A percentile compares a stretch with the other conserved stretches of the same genome.
Conservation (phyloP, 1,140 invertebrate species). For the Eumaeus atala region DNA sequence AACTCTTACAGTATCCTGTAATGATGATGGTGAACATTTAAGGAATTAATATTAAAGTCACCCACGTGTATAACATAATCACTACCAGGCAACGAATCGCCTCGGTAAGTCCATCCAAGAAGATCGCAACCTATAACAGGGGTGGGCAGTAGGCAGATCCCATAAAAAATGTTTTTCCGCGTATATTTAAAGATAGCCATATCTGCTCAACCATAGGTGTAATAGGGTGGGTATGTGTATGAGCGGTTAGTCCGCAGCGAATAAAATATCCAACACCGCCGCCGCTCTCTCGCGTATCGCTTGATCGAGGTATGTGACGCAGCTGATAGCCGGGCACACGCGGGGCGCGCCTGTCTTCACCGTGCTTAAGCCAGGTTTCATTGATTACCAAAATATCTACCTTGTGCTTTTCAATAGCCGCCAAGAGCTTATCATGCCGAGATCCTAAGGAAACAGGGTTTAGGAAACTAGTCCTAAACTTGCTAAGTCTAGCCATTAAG, state of each 20-base stretch:
- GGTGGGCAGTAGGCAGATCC: constrained; percentile 25
- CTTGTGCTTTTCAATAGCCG: constrained; percentile 11
- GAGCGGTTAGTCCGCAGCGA: too few relatives aligned
- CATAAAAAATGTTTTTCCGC: constrained; percentile 8
- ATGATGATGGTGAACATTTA: background rate
- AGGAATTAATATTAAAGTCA: constrained; percentile 18
- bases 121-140: constrained; percentile 16
- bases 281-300: background rate
- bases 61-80: constrained; percentile 11
- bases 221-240: constrained; percentile 10
- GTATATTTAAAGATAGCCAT: constrained; percentile 17
- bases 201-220: constrained; percentile 21
- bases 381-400: constrained; percentile 27
- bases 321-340: constrained; percentile 18
- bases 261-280: too few relatives aligned
- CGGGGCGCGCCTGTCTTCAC: constrained; percentile 25
- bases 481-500: constrained; percentile 1
- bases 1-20: too few relatives aligned
- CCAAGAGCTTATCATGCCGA: constrained; percentile 24
- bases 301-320: constrained; percentile 15
- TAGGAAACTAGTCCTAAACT: constrained; percentile 24
- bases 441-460: constrained; percentile 25
- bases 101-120: constrained; percentile 22
- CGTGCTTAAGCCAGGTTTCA: constrained; percentile 27
- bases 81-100: constrained; percentile 1